Percentiles rank a stretch among this genome's conserved stretches.
Conservation (phyloP, 2,113 vertebrate genomes). For the Procavia capensis region DNA sequence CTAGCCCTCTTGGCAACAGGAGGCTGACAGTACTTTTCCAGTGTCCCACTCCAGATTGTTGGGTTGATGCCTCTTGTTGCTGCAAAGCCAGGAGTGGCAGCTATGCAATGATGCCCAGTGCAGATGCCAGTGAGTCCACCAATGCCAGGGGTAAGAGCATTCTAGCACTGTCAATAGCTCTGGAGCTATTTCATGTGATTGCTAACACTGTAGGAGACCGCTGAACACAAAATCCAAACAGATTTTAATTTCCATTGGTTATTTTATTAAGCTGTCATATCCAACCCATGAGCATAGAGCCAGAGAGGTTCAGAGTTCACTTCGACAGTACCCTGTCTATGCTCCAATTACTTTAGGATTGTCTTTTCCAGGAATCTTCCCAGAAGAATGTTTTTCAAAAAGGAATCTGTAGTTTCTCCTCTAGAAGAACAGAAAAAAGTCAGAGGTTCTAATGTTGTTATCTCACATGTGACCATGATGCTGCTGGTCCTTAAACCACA, state of each 20-base stretch:
- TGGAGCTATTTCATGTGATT: background rate
- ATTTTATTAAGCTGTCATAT: conserved; percentile 23
- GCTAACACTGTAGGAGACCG: background rate
- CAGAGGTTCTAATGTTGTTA: background rate
- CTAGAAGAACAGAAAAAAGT: background rate
- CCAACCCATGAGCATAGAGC: conserved; percentile 19
- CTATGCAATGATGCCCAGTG: conserved; percentile 28
- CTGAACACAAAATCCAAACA: conserved; percentile 14
- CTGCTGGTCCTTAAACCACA: background rate
- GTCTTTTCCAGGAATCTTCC: background rate
- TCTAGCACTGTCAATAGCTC: background rate
- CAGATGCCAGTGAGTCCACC: conserved; percentile 8
- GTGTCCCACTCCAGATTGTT: background rate
- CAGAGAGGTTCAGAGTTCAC: background rate
- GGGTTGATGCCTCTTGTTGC: conserved; percentile 19
- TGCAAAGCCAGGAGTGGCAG: conserved; percentile 54
- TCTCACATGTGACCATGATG: background rate
- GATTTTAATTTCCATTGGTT: conserved; percentile 14
- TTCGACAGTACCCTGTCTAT: background rate
- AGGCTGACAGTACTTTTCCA: conserved; percentile 35
- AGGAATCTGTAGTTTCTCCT: background rate
- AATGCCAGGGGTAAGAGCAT: conserved; percentile 12
- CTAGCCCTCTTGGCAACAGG: conserved; percentile 58
- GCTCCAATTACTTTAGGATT: background rate
- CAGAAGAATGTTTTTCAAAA: background rate